Base-by-base conservation (phyloP, 2,888 invertebrate species). In the Gisinianus flammeolus region DNA sequence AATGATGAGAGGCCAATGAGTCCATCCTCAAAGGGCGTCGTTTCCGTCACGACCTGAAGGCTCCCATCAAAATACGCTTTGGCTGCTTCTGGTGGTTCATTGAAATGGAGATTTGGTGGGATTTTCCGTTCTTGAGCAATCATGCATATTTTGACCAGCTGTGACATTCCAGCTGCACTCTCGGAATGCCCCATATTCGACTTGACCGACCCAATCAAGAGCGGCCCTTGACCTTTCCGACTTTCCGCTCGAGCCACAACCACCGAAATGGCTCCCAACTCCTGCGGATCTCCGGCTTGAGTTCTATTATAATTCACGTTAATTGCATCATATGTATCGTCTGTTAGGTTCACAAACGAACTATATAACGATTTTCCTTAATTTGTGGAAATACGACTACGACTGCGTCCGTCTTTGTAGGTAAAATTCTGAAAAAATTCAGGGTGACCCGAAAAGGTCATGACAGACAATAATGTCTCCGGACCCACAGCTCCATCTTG, bases 101-200 rank as follows among this genome's bases (percentile, higher is more conserved):
- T 19, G 24, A 62, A 62, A 26, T 62, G 62, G 6, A 62, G 24
- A 62, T 62, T 62, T 24, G 24, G 6, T 24, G 62, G 24, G 10
- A 62, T 2, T 6, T 6, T 22, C 1, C 26, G 5, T 24, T 10
- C 62, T 62, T 62, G 62, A 24, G 24, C 24, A 6, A 2, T 26
- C 89, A 81, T 24, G 12, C n/a, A 10, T 24, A 22, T 6, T 62
- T 62, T 62, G 24, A 5, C 22, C 3, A 62, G 3, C 22, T 3
- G 6, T 3, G 2, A 16, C 5, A 26, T 19, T 10, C 95, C 94
- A 5, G 94, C 93, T 0, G 91, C 91, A 0, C 96, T 93, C 86
- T 98, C 98, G 0, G 94, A 91, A 87, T 98, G 98, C 0, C 98
- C 98, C 86, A 97, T 90, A 87, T 97, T 98, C 0, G 96, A 96